Conservation (phyloP, 2,113 vertebrate genomes). For the Oncorhynchus masou region DNA sequence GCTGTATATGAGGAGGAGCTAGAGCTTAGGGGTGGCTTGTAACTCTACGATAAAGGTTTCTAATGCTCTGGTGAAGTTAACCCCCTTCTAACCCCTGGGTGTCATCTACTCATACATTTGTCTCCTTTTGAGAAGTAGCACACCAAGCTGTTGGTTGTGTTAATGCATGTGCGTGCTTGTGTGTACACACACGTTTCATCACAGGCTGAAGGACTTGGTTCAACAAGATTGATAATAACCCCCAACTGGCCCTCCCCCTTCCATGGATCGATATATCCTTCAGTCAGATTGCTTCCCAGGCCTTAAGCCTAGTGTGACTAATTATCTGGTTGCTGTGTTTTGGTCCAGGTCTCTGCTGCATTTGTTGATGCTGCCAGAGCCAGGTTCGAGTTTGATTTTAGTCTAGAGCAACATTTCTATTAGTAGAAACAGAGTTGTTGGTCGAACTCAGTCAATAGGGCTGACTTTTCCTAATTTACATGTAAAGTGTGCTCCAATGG, state of each 20-base stretch:
- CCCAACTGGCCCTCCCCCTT: slow-evolving; percentile 64
- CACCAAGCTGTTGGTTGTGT: slow-evolving; percentile 44
- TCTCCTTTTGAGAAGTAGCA: slow-evolving; percentile 67
- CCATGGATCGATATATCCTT: slow-evolving; percentile 70
- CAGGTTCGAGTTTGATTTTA: slow-evolving; percentile 52
- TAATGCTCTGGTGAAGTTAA: slow-evolving; percentile 52
- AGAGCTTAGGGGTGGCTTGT: slow-evolving; percentile 48
- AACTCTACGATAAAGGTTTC: slow-evolving; percentile 56
- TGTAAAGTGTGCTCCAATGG: slow-evolving; percentile 39
- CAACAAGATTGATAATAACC: slow-evolving; percentile 71
- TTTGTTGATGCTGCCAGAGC: slow-evolving; percentile 62
- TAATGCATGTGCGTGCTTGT: neutral
- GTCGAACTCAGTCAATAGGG: slow-evolving; percentile 43
- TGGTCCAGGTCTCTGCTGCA: slow-evolving; percentile 53
- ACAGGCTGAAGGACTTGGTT: slow-evolving; percentile 64
- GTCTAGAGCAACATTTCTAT: slow-evolving; percentile 42
- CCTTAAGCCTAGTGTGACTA: slow-evolving; percentile 70
- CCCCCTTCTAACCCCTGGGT: slow-evolving; percentile 54
- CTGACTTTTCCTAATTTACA: slow-evolving; percentile 25
- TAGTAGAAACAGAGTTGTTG: slow-evolving; percentile 54
- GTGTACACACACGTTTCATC: slow-evolving; percentile 51
- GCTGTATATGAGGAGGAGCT: slow-evolving; percentile 54
- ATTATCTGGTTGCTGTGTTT: slow-evolving; percentile 68
- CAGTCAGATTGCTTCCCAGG: slow-evolving; percentile 72
- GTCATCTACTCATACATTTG: slow-evolving; percentile 60